Evolutionary conservation across 1,140 invertebrate genomes (phyloP).

Genomic region (Drosophila auraria): DNA sequence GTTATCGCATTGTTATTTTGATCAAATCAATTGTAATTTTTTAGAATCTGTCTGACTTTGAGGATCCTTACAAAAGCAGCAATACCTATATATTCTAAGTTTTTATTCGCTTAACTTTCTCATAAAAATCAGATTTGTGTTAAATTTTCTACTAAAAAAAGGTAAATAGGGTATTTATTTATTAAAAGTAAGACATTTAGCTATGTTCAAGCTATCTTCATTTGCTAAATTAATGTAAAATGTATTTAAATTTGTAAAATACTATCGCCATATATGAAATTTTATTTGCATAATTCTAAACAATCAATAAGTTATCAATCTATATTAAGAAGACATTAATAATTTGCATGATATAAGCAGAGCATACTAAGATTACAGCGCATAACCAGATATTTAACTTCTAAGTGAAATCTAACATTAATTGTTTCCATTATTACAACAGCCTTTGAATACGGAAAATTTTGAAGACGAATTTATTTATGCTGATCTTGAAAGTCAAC

Average conservation of each 20-base stretch:
- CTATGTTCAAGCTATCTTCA: background rate
- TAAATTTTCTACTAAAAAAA: slow-evolving; percentile 60
- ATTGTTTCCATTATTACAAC: slow-evolving; percentile 58
- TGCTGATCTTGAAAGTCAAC: slow-evolving; percentile 94
- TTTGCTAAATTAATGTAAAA: slow-evolving; percentile 1
- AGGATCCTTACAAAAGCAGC: slow-evolving; percentile 86
- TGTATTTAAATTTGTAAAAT: background rate
- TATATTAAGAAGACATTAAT: background rate
- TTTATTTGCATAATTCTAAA: background rate
- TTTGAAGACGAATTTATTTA: slow-evolving; percentile 93
- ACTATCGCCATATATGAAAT: background rate
- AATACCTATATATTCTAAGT: slow-evolving; percentile 89
- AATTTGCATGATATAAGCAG: slow-evolving; percentile 18
- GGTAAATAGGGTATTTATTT: slow-evolving; percentile 56
- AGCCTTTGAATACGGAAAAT: slow-evolving; percentile 86
- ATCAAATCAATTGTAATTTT: slow-evolving; percentile 66
- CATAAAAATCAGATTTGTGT: slow-evolving; percentile 60
- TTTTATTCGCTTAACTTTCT: slow-evolving; percentile 64
- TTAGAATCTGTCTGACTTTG: slow-evolving; percentile 85
- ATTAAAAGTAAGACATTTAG: slow-evolving; percentile 1
- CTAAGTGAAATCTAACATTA: slow-evolving; percentile 18
- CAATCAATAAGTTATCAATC: background rate
- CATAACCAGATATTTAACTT: slow-evolving; percentile 30
- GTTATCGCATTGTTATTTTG: slow-evolving; percentile 47
- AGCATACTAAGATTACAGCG: slow-evolving; percentile 2